Evolutionary conservation across 2,888 invertebrate genomes (phyloP), one percentile per base, ranked within the genome.

Genomic region (Trichopria drosophilae): DNA sequence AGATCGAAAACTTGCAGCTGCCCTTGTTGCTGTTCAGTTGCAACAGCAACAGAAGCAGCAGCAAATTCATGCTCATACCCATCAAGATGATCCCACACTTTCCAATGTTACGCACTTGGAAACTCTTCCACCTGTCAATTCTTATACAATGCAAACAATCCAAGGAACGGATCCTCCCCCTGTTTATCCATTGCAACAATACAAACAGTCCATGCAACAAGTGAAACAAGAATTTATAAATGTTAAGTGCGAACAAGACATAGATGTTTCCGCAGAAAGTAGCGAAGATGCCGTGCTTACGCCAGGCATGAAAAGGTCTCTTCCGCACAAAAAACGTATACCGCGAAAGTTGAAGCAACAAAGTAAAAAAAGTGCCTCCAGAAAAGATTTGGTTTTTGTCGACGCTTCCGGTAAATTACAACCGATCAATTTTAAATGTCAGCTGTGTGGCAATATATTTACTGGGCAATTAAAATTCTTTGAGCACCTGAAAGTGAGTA

Each of bases 281-380:
- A 74, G 74, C 15, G 79, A 78, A 29, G 78, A 76, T 43, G 69
- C 75, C 18, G 59, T 71, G 1, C 71, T 69, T 24, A 68, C 71
- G 10, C 69, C 76, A 2, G 76, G 78, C 43, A 71, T 67, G 7
- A 84, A 84, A 59, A 85, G 88, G 72, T 87, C 87, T 57, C 75
- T 92, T 49, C 92, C 92, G 1, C 92, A 92, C 70, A 92, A 92
- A 72, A 93, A 93, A 71, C 79, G 92, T 39, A 90, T 92, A 59
- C 87, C 91, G 0, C 79, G 85, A 48, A 91, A 90, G 64, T 76
- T 91, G 15, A 85, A 84, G 63, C 81, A 77, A 57, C 66, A 68
- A 24, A 63, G 69, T 52, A 76, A 69, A 34, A 72, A 63, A 26
- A 61, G 41, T 31, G 29, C 34, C 1, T 42, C 63, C 0, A 55